Evolutionary conservation across 2,888 invertebrate species (phyloP).

Genomic region (Agrotis puta): DNA sequence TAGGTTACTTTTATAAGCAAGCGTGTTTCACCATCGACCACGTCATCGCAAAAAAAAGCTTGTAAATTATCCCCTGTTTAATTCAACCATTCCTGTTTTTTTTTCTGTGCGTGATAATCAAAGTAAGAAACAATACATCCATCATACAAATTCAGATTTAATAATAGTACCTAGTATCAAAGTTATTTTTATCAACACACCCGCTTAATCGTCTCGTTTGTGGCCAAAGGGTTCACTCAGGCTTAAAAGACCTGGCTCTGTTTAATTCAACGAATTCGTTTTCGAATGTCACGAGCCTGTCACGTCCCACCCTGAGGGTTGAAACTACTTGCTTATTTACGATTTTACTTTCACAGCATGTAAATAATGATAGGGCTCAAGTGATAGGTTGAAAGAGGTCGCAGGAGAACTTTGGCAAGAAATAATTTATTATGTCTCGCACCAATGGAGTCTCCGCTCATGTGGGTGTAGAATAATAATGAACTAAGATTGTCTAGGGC

Average conservation of each 20-base stretch:
- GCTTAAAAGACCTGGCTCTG: conserved; percentile 11
- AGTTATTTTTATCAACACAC: too few species aligned
- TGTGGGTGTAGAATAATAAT: background rate
- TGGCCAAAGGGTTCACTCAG: background rate
- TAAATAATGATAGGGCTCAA: conserved; percentile 45
- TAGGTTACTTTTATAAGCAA: too few species aligned
- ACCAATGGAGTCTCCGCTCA: background rate
- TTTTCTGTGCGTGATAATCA: too few species aligned
- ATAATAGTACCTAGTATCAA: too few species aligned
- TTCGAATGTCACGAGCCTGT: conserved; percentile 9
- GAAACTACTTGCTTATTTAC: conserved; percentile 42
- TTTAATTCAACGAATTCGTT: conserved; percentile 33
- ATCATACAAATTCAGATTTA: too few species aligned
- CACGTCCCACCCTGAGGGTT: conserved; percentile 35
- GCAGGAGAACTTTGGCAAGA: conserved; percentile 2
- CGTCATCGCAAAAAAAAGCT: too few species aligned
- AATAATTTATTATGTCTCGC: conserved; percentile 26
- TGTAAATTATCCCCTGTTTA: too few species aligned
- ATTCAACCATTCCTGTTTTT: too few species aligned
- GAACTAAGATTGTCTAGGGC: background rate
- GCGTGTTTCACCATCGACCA: too few species aligned
- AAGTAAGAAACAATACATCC: too few species aligned
- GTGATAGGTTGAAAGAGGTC: conserved; percentile 16
- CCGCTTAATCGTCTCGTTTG: background rate
- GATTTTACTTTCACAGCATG: conserved; percentile 14